Base-by-base conservation (phyloP, 2,113 vertebrate species). In the Anser brachyrhynchus region DNA sequence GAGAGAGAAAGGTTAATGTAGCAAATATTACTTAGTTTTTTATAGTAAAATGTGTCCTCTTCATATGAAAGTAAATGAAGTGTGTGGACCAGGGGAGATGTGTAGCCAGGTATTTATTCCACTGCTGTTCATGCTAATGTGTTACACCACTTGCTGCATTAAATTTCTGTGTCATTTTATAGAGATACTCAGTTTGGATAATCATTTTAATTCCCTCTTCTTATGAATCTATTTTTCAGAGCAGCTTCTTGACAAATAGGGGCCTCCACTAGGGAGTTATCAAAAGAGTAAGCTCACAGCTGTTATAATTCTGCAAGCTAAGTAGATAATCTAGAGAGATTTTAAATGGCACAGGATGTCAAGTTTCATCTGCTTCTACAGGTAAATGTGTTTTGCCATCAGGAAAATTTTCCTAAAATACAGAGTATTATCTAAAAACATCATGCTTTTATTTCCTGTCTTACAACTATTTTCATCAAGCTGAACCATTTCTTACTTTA, bases 51-150 rank as follows among this genome's bases (percentile, higher is more conserved):
- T 29, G 20, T 22, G 8, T 59, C 78, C 25, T 67, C 8, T 49
- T 79, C 11, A 5, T 29, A 16, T 17, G 17, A n/a, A 84, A 72
- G n/a, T 21, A 19, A 62, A 49, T 25, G 31, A 84, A 33, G 31
- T 46, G 3, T 2, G n/a, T 39, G 11, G 26, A 7, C 1, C 4
- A 16, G 20, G 35, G 39, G 46, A 62, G 33, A 43, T 4, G 4
- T 21, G 7, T 59, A 22, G 15, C 21, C 0, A 1, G 41, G 3
- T 52, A 21, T 35, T 81, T 52, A 16, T 0, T 22, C 55, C 46
- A 49, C 64, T 84, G 57, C 57, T 90, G 35, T 46, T 91, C 11
- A 1, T 26, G 23, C 3, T 46, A 7, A 19, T 3, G 28, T 44
- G 14, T n/a, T 49, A 4, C 6, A 67, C 57, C 26, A 78, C 8